Evolutionary conservation across 2,797 vertebrate species (phyloP), one percentile per base, ranked within the genome.

Genomic region (Zalophus californianus): DNA sequence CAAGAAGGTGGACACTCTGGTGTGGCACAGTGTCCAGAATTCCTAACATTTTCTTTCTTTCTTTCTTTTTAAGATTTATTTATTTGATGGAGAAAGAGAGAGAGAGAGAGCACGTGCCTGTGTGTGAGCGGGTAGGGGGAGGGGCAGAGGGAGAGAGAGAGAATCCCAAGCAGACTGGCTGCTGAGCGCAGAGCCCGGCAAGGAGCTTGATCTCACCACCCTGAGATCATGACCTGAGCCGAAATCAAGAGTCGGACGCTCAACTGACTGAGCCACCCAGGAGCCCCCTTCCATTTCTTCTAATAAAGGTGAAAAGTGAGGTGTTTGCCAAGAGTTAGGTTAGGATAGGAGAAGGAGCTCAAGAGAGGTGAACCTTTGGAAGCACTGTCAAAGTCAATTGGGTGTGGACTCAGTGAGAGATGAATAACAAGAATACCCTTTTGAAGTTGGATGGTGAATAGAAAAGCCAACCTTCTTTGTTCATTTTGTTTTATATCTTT

Each of bases 401-500:
- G 50, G 41, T 54, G 0, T 66, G 41, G 85, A 18, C 64, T 88
- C 38, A 70, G 15, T 70, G 16, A 48, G 64, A 27, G 25, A 54
- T 56, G 48, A 52, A 16, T 50, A 62, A 29, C 11, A 44, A 35
- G 9, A 77, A 58, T 44, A 32, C 54, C 41, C 20, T 11, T 72
- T 77, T 86, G 73, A 85, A 70, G 66, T 86, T 58, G 50, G 48
- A 77, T 41, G n/a, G 66, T 64, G 73, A 90, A 70, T 86, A 12
- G 2, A 79, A 66, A 89, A 60, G 27, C 16, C 60, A 82, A 3
- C 2, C 11, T 54, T 38, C 70, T 88, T 75, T 85, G 18, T 87
- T 88, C 5, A 2, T 88, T 68, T 80, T 93, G 52, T 92, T 91
- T 86, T 84, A 25, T 72, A 35, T 44, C 82, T 82, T 94, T n/a